Evolutionary conservation across 2,888 invertebrate genomes (phyloP), one percentile per base, ranked within the genome.

Genomic region (Acanthoscelides obtectus): DNA sequence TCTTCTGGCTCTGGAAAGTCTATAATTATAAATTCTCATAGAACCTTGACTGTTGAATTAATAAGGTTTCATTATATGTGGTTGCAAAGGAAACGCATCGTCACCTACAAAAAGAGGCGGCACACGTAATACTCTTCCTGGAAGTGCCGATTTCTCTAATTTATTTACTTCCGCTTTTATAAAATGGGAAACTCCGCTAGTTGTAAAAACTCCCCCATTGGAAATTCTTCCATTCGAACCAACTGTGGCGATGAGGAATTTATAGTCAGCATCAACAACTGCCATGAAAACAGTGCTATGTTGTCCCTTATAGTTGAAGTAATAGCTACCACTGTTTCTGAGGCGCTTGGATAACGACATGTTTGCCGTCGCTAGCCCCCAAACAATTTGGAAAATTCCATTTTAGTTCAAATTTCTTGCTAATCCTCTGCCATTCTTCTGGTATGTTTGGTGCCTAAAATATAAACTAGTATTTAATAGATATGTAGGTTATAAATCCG

Each of bases 311-410:
- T n/a, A n/a, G n/a, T n/a, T n/a, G n/a, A n/a, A n/a, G n/a, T n/a
- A n/a, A n/a, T n/a, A n/a, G n/a, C n/a, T n/a, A n/a, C n/a, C n/a
- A n/a, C n/a, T n/a, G n/a, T n/a, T n/a, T n/a, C n/a, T n/a, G n/a
- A n/a, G n/a, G n/a, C n/a, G n/a, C n/a, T n/a, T n/a, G n/a, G n/a
- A n/a, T n/a, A n/a, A n/a, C n/a, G n/a, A n/a, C n/a, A n/a, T n/a
- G n/a, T n/a, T n/a, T n/a, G n/a, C n/a, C n/a, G n/a, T n/a, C n/a
- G n/a, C n/a, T n/a, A n/a, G n/a, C n/a, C n/a, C n/a, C n/a, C 20
- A 75, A 67, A 45, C 74, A 74, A 67, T 74, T 74, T 22, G 74
- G 72, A 68, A 75, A 73, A 66, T 74, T 72, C 74, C 74, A 72
- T 22, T 74, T 73, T 65, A 22, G n/a, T 22, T 74, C 72, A 74